Percentiles rank a stretch among this genome's conserved stretches.
phyloP scores from a whole-genome alignment of 2,797 vertebrate species.

The Anomalospiza imberbis region DNA sequence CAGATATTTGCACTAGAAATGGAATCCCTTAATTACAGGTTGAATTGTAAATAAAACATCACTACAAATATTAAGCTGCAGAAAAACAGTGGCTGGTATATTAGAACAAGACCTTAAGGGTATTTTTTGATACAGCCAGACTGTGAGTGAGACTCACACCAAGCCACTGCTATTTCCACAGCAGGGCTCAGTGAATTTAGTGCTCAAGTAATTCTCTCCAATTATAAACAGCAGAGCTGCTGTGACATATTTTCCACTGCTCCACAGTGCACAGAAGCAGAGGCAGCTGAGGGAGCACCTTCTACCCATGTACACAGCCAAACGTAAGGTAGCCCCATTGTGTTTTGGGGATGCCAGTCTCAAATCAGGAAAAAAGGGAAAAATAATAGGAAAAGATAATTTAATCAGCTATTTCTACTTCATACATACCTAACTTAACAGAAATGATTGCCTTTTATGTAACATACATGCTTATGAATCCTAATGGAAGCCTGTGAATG shows the following conservation, averaged over 20 bases:
- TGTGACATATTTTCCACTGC: neutral
- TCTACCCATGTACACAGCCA: neutral
- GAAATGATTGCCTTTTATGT: neutral
- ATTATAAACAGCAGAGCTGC: neutral
- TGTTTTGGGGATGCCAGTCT: neutral
- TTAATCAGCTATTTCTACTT: neutral
- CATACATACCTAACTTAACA: neutral
- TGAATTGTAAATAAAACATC: conserved; percentile 46
- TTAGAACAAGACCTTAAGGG: conserved; percentile 1
- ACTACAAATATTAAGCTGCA: conserved; percentile 34
- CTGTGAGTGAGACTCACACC: neutral
- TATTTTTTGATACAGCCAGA: neutral
- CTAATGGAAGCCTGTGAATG: neutral
- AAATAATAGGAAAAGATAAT: neutral
- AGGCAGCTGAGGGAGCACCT: neutral
- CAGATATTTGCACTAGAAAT: conserved; percentile 41
- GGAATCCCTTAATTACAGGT: conserved; percentile 29
- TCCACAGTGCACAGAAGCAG: neutral
- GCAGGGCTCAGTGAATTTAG: neutral
- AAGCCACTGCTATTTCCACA: conserved; percentile 1
- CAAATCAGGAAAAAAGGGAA: neutral
- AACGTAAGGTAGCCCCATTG: neutral
- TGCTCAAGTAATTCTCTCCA: neutral
- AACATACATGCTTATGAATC: neutral
- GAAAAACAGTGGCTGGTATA: neutral